A percentile compares a stretch with the other conserved stretches of the same genome.
These are phyloP conservation scores for Octopus sinensis DNA, from an alignment of 1,140 invertebrate species.

Conservation along the genomic window DNA sequence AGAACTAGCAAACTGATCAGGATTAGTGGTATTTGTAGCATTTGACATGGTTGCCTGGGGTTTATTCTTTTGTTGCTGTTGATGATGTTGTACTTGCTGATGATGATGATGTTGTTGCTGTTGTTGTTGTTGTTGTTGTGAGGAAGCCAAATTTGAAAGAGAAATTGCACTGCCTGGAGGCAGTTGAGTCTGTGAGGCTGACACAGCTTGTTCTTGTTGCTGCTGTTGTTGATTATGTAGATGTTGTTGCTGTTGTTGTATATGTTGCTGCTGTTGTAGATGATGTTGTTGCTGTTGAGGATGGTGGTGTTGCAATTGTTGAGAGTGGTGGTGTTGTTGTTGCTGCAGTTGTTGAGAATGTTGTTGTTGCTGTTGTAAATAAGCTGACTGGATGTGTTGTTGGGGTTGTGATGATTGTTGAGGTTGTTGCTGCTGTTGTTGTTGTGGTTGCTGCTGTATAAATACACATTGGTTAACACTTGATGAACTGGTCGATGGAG, in stretches of 20 bases:
- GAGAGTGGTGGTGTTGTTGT: constrained; percentile 26
- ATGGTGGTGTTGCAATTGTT: constrained; percentile 49
- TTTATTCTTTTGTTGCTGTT: no score
- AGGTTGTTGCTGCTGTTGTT: constrained; percentile 31
- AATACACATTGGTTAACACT: constrained; percentile 16
- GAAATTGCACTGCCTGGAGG: no score
- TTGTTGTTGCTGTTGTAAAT: constrained; percentile 22
- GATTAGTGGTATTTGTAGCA: no score
- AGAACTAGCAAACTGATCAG: neutral
- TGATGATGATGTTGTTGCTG: no score
- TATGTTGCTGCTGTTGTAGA: constrained; percentile 49
- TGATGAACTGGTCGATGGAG: constrained; percentile 10
- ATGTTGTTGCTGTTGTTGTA: constrained; percentile 26
- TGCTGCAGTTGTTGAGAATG: constrained; percentile 32
- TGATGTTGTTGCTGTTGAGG: constrained; percentile 15
- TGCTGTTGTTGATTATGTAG: constrained; percentile 49
- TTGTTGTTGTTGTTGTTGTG: neutral
- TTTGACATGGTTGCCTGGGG: no score
- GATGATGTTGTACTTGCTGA: no score
- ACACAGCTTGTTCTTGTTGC: constrained; percentile 10
- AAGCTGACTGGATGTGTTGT: constrained; percentile 28
- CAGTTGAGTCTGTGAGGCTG: no score
- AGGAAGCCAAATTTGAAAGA: no score
- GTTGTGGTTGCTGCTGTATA: constrained; percentile 28
- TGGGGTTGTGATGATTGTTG: constrained; percentile 26